Base-by-base conservation (phyloP, 2,113 vertebrate species). In the Bucco capensis region DNA sequence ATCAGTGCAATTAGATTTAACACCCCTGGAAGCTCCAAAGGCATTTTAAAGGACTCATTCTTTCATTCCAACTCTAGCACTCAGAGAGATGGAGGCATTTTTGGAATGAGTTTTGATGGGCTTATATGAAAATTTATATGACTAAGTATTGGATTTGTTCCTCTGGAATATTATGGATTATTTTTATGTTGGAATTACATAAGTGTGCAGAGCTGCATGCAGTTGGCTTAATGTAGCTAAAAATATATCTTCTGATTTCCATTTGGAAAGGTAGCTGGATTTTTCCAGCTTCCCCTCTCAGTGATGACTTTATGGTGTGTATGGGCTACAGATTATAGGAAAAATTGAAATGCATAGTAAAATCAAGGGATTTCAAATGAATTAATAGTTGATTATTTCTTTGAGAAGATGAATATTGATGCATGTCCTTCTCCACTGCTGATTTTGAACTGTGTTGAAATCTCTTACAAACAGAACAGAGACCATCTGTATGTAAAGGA, bases 111-210 rank as follows among this genome's bases (percentile, higher is more conserved):
- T 97, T 97, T 97, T 97, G 97, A 97, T 96, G 92, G 96, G 96
- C 97, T 96, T 97, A 88, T 85, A 97, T 96, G 97, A 98, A 98
- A 98, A 98, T 97, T 96, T 97, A 97, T 97, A 95, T 96, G 96
- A 95, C 95, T 96, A 96, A 96, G 96, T 97, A 98, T 96, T 97
- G 97, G 96, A 97, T 97, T 97, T 97, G 96, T 97, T 98, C 97
- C 97, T 95, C 90, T 95, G 95, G 97, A 98, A 98, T 98, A 97
- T 97, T 97, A 97, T 94, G 96, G 97, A 98, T 98, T 98, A 97
- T 97, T 97, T 98, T 98, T 97, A 97, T 97, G 97, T 97, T 96
- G 96, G 96, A 98, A 96, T 98, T 96, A 96, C 96, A 97, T 97
- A 96, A 97, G 94, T 93, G 97, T 97, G 97, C 96, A 92, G 94